Base-by-base conservation (phyloP, 2,797 vertebrate genomes). In the Sciaenops ocellatus region DNA sequence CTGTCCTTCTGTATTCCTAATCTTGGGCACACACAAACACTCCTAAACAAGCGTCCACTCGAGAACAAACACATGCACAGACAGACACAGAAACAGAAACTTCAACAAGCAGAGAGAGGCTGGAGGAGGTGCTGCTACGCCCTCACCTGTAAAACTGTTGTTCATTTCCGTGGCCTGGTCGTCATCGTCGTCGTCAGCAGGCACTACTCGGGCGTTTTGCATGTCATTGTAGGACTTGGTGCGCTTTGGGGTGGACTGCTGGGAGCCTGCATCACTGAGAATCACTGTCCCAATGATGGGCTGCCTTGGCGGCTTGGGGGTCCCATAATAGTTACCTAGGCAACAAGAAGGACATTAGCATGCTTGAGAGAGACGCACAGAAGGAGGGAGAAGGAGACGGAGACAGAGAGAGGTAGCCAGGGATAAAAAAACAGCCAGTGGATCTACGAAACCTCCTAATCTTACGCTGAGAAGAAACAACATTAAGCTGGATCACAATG, bases 291-390 rank as follows among this genome's bases (percentile, higher is more conserved):
- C 97, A 93, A 95, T 95, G 96, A 95, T 92, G 95, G 97, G 96
- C 93, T 98, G 97, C 96, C 95, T 97, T 76, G 97, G 97, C 93
- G 97, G 98, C 95, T 99, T 99, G 95, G 97, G 98, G 79, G 98
- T 99, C 96, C 98, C 98, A 98, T 99, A 99, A 96, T 98, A 99
- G 98, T 99, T 99, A 97, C 98, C 98, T 99, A 97, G 97, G 96
- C 93, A 96, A 98, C 94, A 93, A 95, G 95, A 94, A 95, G 85
- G 92, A 95, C 94, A 97, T 97, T 97, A 96, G 95, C 95, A 97
- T 96, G 94, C 95, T 97, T 89, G 89, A 92, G 90, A 94, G 89
- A 92, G 92, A 92, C 80, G 90, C 81, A 89, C 69, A 78, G 87
- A 79, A 76, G 78, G 82, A 86, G 76, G 57, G 69, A 84, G 82